A percentile compares a stretch with the other conserved stretches of the same genome.
These are phyloP conservation scores for Varanus salvator DNA, from an alignment of 2,113 vertebrate genomes.

Conservation along the genomic window DNA sequence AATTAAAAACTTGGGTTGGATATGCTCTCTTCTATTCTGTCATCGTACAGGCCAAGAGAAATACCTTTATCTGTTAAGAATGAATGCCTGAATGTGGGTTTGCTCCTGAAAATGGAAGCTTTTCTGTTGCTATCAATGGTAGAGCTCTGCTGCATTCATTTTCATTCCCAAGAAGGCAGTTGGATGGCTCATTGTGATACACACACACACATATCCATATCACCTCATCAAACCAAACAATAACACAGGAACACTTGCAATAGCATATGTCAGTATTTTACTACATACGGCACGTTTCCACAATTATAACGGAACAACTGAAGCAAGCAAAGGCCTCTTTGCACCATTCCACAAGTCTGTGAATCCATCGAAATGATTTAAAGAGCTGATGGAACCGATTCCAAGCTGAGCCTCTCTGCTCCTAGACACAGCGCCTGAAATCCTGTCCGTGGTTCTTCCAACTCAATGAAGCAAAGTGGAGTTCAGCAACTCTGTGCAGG, in stretches of 20 bases:
- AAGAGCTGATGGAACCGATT: not conserved
- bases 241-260: slow-evolving; percentile 1
- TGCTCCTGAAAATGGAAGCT: slow-evolving; percentile 1
- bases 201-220: no score
- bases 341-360: no score
- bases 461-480: not conserved
- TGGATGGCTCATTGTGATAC: not conserved
- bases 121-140: not conserved
- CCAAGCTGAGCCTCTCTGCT: not conserved
- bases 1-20: not conserved
- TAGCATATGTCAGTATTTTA: not conserved
- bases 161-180: not conserved
- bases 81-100: not conserved
- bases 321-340: not conserved
- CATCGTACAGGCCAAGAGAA: not conserved
- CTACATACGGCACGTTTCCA: not conserved
- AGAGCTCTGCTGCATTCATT: not conserved
- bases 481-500: not conserved
- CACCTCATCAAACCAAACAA: not conserved
- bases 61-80: not conserved
- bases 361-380: not conserved
- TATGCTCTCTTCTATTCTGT: not conserved
- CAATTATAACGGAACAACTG: not conserved
- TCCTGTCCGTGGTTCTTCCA: not conserved
- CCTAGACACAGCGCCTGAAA: not conserved